These are phyloP conservation scores for Phocoena phocoena DNA, from an alignment of 2,113 vertebrate genomes.

Conservation along the genomic window DNA sequence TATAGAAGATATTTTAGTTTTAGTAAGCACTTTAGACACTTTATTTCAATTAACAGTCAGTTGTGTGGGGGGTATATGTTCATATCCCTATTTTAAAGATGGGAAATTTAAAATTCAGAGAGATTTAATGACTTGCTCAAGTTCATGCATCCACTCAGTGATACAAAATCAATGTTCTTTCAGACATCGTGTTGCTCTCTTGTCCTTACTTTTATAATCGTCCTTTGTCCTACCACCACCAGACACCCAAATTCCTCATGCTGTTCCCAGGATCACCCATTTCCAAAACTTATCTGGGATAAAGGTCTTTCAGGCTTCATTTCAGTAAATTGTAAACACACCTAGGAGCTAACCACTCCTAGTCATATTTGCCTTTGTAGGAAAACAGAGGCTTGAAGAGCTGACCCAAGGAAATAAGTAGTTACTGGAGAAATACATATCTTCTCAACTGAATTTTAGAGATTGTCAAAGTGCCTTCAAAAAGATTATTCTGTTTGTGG, in stretches of 20 bases:
- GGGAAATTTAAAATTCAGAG: neutral
- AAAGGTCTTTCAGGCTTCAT: neutral
- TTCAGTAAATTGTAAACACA: neutral
- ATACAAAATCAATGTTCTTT: neutral
- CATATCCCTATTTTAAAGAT: neutral
- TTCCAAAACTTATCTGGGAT: neutral
- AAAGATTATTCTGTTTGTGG: neutral
- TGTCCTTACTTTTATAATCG: neutral
- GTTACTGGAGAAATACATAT: neutral
- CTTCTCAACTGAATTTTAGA: neutral
- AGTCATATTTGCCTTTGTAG: neutral
- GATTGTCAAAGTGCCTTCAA: neutral
- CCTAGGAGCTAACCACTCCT: neutral
- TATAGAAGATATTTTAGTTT: neutral
- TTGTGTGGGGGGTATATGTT: neutral
- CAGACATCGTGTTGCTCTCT: neutral
- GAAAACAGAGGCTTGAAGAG: neutral
- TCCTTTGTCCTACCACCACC: neutral
- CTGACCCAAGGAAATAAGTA: neutral
- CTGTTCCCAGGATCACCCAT: neutral
- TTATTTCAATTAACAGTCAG: neutral
- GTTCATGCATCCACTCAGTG: neutral
- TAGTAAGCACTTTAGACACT: neutral
- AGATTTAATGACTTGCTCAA: neutral
- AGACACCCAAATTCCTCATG: rapidly evolving